These are phyloP conservation scores for Brassicogethes aeneus DNA, from an alignment of 2,888 invertebrate genomes.

Conservation along the genomic window DNA sequence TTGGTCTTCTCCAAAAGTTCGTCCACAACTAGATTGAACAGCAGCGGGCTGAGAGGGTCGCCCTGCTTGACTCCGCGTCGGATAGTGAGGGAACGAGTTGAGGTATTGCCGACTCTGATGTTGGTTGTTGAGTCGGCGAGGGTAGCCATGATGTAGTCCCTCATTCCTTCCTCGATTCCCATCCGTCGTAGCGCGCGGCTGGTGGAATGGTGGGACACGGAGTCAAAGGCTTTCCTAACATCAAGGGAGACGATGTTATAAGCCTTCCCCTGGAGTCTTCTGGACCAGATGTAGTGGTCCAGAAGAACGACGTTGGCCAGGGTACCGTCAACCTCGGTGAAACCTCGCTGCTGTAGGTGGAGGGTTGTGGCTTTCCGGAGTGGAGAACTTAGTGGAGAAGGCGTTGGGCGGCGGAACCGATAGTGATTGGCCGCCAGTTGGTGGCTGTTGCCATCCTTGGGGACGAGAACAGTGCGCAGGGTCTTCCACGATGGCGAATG, in stretches of 20 bases:
- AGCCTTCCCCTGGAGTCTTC: no score
- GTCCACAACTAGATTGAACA: conserved; percentile 12
- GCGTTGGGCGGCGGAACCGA: conserved; percentile 19
- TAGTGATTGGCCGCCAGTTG: conserved; percentile 28
- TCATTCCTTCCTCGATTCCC: conserved; percentile 4
- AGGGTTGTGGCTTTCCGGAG: conserved; percentile 7
- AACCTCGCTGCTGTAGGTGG: conserved; percentile 13
- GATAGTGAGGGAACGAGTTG: conserved; percentile 3
- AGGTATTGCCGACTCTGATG: conserved; percentile 2
- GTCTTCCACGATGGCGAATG: conserved; percentile 10
- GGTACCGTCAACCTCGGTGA: conserved; percentile 12
- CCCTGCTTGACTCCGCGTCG: no score
- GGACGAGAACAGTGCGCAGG: conserved; percentile 13
- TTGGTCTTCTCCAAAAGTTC: no score
- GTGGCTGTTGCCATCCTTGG: conserved; percentile 15
- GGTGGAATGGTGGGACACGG: conserved; percentile 12
- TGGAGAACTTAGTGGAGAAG: conserved; percentile 22
- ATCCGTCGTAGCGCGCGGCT: conserved; percentile 10
- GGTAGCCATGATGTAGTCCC: conserved; percentile 7
- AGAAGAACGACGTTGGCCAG: conserved; percentile 16
- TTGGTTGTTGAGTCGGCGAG: conserved; percentile 6
- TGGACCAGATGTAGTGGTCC: conserved; percentile 15
- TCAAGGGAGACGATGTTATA: conserved; percentile 14
- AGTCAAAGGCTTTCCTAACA: conserved; percentile 17
- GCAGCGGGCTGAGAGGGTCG: no score